phyloP scores from a whole-genome alignment of 1,140 invertebrate species.

The Leptopilina boulardi region DNA sequence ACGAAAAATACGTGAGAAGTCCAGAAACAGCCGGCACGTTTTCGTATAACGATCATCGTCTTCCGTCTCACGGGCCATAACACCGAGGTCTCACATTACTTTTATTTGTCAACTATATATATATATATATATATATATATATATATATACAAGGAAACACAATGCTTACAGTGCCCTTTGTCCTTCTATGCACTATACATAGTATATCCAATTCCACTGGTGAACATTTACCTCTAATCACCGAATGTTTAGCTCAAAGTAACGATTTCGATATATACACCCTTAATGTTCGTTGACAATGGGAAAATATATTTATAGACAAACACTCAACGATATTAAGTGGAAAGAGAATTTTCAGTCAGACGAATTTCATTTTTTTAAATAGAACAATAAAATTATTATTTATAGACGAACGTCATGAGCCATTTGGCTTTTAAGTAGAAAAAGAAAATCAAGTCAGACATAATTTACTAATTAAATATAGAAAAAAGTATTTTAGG shows the following conservation, averaged over 20 bases:
- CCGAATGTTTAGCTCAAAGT: constrained; percentile 16
- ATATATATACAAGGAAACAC: constrained; percentile 38
- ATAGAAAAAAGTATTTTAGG: too few relatives aligned
- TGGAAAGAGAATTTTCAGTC: too few relatives aligned
- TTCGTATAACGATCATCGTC: constrained; percentile 53
- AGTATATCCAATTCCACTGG: constrained; percentile 47
- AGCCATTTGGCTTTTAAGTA: too few relatives aligned
- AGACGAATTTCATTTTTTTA: too few relatives aligned
- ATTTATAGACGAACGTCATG: too few relatives aligned
- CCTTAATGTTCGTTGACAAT: not conserved
- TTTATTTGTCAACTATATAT: constrained; percentile 47
- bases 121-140: too few relatives aligned
- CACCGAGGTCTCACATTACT: constrained; percentile 50
- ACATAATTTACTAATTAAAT: too few relatives aligned
- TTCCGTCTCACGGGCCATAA: constrained; percentile 56
- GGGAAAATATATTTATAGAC: not conserved
- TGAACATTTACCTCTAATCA: constrained; percentile 52
- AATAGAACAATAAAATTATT: too few relatives aligned
- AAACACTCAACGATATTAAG: not conserved
- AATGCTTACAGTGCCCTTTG: constrained; percentile 42
- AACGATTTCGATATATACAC: not conserved
- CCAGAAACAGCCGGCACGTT: constrained; percentile 54
- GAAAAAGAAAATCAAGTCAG: too few relatives aligned
- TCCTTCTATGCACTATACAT: constrained; percentile 37
- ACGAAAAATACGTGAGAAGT: constrained; percentile 20